A percentile compares a stretch with the other conserved stretches of the same genome.
Evolutionary conservation across 1,140 invertebrate species (phyloP).

Genomic region (Onthophagus taurus): DNA sequence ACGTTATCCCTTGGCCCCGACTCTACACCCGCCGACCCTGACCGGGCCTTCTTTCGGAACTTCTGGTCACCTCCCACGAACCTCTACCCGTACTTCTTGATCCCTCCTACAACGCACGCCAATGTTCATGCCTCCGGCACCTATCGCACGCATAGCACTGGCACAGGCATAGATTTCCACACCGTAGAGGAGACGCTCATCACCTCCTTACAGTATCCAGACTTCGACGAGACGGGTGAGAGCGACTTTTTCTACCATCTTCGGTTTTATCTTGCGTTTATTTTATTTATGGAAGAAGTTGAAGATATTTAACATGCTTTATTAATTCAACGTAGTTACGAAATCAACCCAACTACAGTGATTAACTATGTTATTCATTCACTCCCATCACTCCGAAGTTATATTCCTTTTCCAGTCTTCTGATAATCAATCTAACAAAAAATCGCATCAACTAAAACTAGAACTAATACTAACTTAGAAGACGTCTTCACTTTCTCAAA

Average conservation of each 20-base stretch:
- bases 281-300: background rate
- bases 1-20: slow-evolving; percentile 47
- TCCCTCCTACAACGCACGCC: slow-evolving; percentile 38
- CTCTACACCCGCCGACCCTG: slow-evolving; percentile 45
- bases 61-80: slow-evolving; percentile 45
- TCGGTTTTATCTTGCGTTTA: slow-evolving; percentile 8
- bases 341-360: background rate
- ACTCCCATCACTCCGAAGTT: no score
- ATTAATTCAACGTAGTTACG: background rate
- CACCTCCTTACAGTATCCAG: slow-evolving; percentile 31
- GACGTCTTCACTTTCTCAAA: no score
- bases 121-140: slow-evolving; percentile 33
- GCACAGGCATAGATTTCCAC: slow-evolving; percentile 31
- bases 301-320: background rate
- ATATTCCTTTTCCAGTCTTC: no score
- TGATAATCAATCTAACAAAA: no score
- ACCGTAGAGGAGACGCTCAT: slow-evolving; percentile 37
- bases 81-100: slow-evolving; percentile 48
- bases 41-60: slow-evolving; percentile 43
- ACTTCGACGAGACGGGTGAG: slow-evolving; percentile 34
- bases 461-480: no score
- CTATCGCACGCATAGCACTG: slow-evolving; percentile 33
- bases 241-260: slow-evolving; percentile 23
- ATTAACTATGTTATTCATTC: no score
- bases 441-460: no score